Base-by-base conservation (phyloP, 2,888 invertebrate genomes). In the Digitonthophagus gazella region DNA sequence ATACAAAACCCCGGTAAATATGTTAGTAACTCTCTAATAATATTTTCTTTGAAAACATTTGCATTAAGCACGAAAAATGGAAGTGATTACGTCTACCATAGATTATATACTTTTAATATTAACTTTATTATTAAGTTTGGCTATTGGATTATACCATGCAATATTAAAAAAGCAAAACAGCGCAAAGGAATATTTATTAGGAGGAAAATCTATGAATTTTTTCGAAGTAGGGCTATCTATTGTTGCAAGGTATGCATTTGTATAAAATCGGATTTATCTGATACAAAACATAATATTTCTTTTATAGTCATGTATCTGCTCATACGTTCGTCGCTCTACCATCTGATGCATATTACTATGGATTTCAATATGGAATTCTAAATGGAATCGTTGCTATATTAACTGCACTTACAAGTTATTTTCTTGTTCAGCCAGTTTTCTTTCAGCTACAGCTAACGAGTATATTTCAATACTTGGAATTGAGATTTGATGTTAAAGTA, bases 261-360 rank as follows among this genome's bases (percentile, higher is more conserved):
- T n/a, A n/a, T n/a, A n/a, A n/a, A n/a, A n/a, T n/a, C n/a, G n/a
- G n/a, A n/a, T n/a, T n/a, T n/a, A n/a, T 70, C 16, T 72, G 92
- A 76, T 89, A n/a, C n/a, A n/a, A n/a, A n/a, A n/a, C n/a, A n/a
- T n/a, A n/a, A n/a, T n/a, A n/a, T n/a, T n/a, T n/a, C n/a, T 69
- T 81, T 61, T n/a, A n/a, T 80, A 92, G 91, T 77, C 90, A 91
- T 73, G 82, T 91, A 75, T 92, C 92, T 2, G 92, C 91, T 54
- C 89, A 93, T 58, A 91, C 91, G 0, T 81, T 93, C 4, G 84
- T 93, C 5, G 92, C 91, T 0, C 86, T 91, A 4, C 92, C 92
- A 0, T 88, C 91, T 0, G 92, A 93, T 78, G 88, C 92, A 72
- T 93, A 93, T 78, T 83, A 87, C 22, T 88, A 88, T 78, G 93